Percentiles rank a stretch among this genome's conserved stretches.
phyloP scores from a whole-genome alignment of 2,113 vertebrate species.

The Semnornis frantzii region DNA sequence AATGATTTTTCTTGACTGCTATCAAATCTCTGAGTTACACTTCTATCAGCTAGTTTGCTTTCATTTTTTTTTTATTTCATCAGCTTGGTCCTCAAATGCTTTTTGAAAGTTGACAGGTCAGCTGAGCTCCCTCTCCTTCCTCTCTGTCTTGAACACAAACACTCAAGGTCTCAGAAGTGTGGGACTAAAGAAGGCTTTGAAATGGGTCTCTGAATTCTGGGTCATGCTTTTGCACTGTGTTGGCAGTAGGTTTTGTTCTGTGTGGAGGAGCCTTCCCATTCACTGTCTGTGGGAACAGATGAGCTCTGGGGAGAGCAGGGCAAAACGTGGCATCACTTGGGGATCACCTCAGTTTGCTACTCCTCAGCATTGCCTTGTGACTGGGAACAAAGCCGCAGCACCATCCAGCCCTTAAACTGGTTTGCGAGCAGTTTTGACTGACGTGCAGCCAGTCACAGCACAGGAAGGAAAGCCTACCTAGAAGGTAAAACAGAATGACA shows the following conservation, averaged over 20 bases:
- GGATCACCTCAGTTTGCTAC: neutral
- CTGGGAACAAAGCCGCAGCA: neutral
- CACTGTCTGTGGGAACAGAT: neutral
- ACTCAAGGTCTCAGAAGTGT: neutral
- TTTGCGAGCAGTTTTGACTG: neutral
- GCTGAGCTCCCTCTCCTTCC: neutral
- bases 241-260: accelerated
- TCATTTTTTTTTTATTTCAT: slow-evolving; percentile 11
- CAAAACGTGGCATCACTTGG: neutral
- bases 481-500: neutral
- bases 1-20: neutral
- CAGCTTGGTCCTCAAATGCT: neutral
- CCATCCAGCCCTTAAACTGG: neutral
- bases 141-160: neutral
- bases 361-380: neutral
- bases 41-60: neutral
- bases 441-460: neutral
- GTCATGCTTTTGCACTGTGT: neutral
- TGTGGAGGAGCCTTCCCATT: accelerated
- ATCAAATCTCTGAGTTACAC: neutral
- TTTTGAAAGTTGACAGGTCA: neutral
- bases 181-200: neutral
- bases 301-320: neutral
- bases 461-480: neutral
- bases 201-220: neutral